A percentile compares a stretch with the other conserved stretches of the same genome.
phyloP scores from a whole-genome alignment of 2,888 invertebrate species.

The Willowsia nigromaculata region DNA sequence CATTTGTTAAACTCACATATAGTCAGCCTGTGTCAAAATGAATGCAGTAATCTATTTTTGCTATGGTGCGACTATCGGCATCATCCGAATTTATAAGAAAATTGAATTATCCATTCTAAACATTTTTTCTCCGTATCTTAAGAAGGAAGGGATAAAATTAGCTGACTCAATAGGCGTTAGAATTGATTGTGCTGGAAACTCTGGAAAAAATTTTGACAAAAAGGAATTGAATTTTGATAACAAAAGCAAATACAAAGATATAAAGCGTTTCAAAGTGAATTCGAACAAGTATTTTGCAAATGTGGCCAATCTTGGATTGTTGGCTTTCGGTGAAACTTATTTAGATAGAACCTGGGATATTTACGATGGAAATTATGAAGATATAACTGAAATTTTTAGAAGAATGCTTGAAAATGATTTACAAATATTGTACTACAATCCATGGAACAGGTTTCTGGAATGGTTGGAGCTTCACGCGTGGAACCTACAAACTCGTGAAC shows the following conservation, averaged over 20 bases:
- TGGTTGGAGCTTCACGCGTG: neutral
- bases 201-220: too few relatives aligned
- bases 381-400: neutral
- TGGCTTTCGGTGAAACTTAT: neutral
- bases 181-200: too few relatives aligned
- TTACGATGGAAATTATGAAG: neutral
- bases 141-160: neutral
- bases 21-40: too few relatives aligned
- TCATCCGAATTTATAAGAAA: neutral
- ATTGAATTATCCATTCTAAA: neutral
- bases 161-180: too few relatives aligned
- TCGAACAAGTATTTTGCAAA: neutral
- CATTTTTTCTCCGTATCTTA: neutral
- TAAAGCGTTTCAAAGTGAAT: neutral
- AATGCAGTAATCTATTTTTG: neutral
- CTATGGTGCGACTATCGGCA: neutral
- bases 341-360: neutral
- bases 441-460: constrained; percentile 48
- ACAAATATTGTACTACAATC: neutral
- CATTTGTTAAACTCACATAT: too few relatives aligned
- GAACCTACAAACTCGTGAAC: neutral
- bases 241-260: neutral
- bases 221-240: neutral
- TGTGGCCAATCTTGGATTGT: neutral
- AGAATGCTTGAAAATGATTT: neutral